Evolutionary conservation across 2,888 invertebrate genomes (phyloP), one percentile per base, ranked within the genome.

Genomic region (Caenorhabditis parvicauda): DNA sequence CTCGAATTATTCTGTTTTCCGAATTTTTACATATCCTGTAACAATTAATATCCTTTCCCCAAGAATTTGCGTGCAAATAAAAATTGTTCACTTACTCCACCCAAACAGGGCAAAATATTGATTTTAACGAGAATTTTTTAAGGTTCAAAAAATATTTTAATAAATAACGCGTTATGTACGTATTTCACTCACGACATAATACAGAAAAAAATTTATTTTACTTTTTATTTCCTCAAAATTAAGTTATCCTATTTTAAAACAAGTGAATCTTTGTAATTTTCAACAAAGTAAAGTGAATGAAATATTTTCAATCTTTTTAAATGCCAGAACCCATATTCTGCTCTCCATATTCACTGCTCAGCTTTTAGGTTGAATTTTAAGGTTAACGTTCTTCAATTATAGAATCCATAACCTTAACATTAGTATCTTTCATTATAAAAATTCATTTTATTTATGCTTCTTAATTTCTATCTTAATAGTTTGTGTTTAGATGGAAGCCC

Each of bases 401-500:
- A 9, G 14, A 22, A 22, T 17, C 24, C 19, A 9, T 17, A 24
- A 22, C 24, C 24, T n/a, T 17, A 3, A 2, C 7, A 22, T 41
- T 3, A 7, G 7, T 43, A 24, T n/a, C 4, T 43, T 43, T 22
- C 17, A 43, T 27, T 27, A 42, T 42, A 14, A 3, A 9, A n/a
- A 19, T 24, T 3, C 12, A 42, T 42, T 9, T 14, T 22, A n/a
- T 7, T 24, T 19, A 19, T n/a, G 3, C 6, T 3, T 21, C 21
- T 19, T 3, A 5, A 42, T 2, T 43, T 24, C 9, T 5, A 3
- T 39, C n/a, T 39, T 39, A 7, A 12, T 4, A 42, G 25, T 42
- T 32, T 41, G 48, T 21, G n/a, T 21, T 32, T 2, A 38, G 43
- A 67, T 67, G 67, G 64, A 64, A 28, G 41, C 14, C 12, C 49